phyloP scores from a whole-genome alignment of 2,797 vertebrate genomes.

The Cynodonichthys magdalenae region DNA sequence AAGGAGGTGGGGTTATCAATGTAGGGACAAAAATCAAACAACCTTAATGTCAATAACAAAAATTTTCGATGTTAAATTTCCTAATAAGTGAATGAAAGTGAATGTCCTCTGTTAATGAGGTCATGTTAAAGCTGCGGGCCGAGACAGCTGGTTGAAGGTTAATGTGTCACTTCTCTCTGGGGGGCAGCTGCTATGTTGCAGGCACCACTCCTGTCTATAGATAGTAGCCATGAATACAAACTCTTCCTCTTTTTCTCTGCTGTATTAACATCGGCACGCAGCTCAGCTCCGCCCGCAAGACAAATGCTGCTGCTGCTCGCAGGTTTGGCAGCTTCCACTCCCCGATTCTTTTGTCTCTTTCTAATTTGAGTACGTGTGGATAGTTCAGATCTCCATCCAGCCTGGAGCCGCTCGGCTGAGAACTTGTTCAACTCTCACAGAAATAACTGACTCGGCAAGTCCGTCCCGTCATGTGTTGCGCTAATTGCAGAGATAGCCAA shows the following conservation, averaged over 20 bases:
- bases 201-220: conserved; percentile 73
- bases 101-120: conserved; percentile 20
- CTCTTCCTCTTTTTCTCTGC: conserved; percentile 66
- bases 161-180: conserved; percentile 71
- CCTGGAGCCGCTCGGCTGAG: conserved; percentile 39
- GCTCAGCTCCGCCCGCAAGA: conserved; percentile 32
- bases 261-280: conserved; percentile 46
- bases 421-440: conserved; percentile 45
- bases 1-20: background rate
- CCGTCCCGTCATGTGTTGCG: conserved; percentile 36
- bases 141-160: conserved; percentile 80
- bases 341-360: conserved; percentile 33
- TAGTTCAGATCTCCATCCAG: conserved; percentile 14
- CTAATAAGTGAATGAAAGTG: background rate
- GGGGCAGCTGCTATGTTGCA: conserved; percentile 76
- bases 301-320: conserved; percentile 41
- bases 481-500: conserved; percentile 64
- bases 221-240: conserved; percentile 78
- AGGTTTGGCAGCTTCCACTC: conserved; percentile 44
- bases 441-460: conserved; percentile 45
- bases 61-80: background rate
- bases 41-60: background rate
- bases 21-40: background rate
- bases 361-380: conserved; percentile 27
- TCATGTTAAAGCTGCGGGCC: conserved; percentile 53